Percentiles rank a stretch among this genome's conserved stretches.
Conservation (phyloP, 2,113 vertebrate genomes). For the Channa maculata region DNA sequence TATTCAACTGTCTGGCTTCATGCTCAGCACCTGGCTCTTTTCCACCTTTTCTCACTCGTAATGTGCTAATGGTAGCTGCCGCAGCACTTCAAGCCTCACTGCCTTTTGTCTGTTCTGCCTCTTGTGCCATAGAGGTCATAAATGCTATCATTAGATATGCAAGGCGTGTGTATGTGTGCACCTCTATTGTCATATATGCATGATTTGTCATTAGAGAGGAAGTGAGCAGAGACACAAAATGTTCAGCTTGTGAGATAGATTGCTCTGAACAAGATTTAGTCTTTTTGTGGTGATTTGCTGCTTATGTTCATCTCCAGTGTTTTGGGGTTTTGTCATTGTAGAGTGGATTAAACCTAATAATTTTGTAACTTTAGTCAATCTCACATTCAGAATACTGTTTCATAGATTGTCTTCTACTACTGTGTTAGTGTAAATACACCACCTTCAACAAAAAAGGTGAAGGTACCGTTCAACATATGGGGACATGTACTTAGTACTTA, state of each 20-base stretch:
- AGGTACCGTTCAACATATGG: too few species aligned
- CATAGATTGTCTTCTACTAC: not conserved
- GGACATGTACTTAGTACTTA: too few species aligned
- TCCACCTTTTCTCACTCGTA: slow-evolving; percentile 17
- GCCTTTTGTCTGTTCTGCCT: slow-evolving; percentile 49
- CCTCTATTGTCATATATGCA: slow-evolving; percentile 24
- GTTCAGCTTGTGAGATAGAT: slow-evolving; percentile 1
- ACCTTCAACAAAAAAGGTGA: too few species aligned
- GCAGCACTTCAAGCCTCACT: slow-evolving; percentile 52
- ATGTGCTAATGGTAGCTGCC: slow-evolving; percentile 37
- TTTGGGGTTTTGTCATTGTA: not conserved
- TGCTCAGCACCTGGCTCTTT: slow-evolving; percentile 33
- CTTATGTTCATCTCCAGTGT: not conserved
- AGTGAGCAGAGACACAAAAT: slow-evolving; percentile 28
- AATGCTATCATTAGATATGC: slow-evolving; percentile 51
- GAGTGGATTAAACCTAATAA: not conserved
- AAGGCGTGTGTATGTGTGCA: slow-evolving; percentile 6
- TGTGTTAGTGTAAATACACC: not conserved
- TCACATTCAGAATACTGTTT: not conserved
- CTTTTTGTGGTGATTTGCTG: slow-evolving; percentile 3
- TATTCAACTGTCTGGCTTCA: slow-evolving; percentile 9
- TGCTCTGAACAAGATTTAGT: not conserved
- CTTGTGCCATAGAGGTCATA: slow-evolving; percentile 47
- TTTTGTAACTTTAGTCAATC: not conserved
- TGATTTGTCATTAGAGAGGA: slow-evolving; percentile 44